These are phyloP conservation scores for Notechis scutatus DNA, from an alignment of 2,113 vertebrate species.

Conservation along the genomic window DNA sequence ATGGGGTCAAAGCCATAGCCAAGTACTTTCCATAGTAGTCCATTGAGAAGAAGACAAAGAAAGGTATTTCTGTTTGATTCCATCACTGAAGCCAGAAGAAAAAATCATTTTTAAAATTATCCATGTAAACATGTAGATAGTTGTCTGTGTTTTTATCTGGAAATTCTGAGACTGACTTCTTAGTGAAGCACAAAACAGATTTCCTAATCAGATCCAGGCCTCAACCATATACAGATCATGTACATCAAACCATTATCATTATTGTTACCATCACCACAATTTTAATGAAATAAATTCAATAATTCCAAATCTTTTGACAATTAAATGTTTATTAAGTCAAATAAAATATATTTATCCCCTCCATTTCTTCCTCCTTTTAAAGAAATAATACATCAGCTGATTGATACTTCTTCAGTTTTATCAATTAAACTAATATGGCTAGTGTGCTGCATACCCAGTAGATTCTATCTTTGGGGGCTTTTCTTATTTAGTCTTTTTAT, in stretches of 20 bases:
- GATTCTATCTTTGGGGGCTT: not conserved
- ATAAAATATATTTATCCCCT: not conserved
- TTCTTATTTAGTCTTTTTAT: not conserved
- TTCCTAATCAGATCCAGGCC: not conserved
- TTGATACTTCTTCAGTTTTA: not conserved
- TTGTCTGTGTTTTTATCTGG: not conserved
- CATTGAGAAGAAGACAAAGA: not conserved
- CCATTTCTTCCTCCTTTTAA: not conserved
- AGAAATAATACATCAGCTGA: not conserved
- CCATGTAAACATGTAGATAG: not conserved
- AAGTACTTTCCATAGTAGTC: not conserved
- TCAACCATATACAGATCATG: not conserved
- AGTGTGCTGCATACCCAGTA: not conserved
- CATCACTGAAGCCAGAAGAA: not conserved
- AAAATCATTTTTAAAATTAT: not conserved
- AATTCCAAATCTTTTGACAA: not conserved
- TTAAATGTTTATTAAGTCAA: not conserved
- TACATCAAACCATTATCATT: not conserved
- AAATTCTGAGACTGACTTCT: not conserved
- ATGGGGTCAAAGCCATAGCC: not conserved
- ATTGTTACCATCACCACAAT: not conserved
- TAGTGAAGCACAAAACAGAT: not conserved
- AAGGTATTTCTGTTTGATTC: not conserved
- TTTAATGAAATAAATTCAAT: not conserved
- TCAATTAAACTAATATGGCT: not conserved